Evolutionary conservation across 2,113 vertebrate species (phyloP).

Genomic region (Jacana jacana): DNA sequence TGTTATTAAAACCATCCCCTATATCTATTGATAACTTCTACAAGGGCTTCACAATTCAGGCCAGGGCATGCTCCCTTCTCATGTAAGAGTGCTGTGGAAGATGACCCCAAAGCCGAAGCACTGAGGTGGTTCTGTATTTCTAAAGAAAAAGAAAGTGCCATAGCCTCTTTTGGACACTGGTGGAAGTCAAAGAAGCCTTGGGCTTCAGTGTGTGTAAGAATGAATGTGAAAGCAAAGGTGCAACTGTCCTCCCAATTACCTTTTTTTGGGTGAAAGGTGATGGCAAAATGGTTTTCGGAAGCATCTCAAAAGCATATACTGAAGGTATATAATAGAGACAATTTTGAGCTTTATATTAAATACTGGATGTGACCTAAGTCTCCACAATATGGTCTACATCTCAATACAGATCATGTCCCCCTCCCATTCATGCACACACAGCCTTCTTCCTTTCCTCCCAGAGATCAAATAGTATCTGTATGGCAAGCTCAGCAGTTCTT

Average conservation of each 20-base stretch:
- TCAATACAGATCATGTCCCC: not conserved
- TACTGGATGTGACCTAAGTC: not conserved
- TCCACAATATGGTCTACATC: not conserved
- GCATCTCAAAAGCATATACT: not conserved
- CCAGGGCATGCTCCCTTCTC: not conserved
- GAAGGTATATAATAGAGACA: not conserved
- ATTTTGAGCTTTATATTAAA: not conserved
- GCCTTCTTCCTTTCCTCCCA: not conserved
- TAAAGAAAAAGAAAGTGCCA: not conserved
- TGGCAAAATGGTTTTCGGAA: not conserved
- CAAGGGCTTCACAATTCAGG: not conserved
- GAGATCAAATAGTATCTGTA: constrained; percentile 34
- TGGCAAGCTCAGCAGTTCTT: constrained; percentile 45
- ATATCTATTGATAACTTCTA: not conserved
- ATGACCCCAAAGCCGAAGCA: not conserved
- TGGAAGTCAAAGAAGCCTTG: not conserved
- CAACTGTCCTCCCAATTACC: not conserved
- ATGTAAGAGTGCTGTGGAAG: not conserved
- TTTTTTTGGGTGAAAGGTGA: not conserved
- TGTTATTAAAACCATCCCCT: not conserved
- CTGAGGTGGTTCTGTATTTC: not conserved
- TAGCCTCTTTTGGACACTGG: not conserved
- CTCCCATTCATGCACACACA: not conserved
- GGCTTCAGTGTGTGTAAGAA: not conserved
- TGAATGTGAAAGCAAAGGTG: not conserved